Percentiles rank a stretch among this genome's conserved stretches.
phyloP scores from a whole-genome alignment of 2,888 invertebrate species.

The Hydroisotoma schaefferi region DNA sequence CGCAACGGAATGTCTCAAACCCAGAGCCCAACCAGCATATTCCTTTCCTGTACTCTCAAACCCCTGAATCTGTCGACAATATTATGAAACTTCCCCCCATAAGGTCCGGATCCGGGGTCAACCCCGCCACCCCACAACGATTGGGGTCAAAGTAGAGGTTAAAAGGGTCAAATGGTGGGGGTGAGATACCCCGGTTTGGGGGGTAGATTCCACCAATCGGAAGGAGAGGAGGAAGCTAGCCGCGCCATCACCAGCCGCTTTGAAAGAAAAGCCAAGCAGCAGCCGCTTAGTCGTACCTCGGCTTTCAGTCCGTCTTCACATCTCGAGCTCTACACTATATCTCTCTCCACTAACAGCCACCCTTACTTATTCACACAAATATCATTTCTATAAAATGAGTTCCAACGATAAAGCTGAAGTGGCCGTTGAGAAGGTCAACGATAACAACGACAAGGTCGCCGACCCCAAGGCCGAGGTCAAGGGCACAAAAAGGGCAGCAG shows the following conservation, averaged over 20 bases:
- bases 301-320: slow-evolving; percentile 21
- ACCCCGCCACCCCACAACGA: neutral
- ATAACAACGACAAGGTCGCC: slow-evolving; percentile 67
- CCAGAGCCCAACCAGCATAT: slow-evolving; percentile 38
- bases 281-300: slow-evolving; percentile 32
- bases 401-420: slow-evolving; percentile 74
- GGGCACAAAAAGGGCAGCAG: slow-evolving; percentile 82
- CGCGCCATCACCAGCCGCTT: slow-evolving; percentile 37
- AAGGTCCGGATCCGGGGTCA: neutral
- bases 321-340: slow-evolving; percentile 10
- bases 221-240: slow-evolving; percentile 23
- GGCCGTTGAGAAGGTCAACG: slow-evolving; percentile 73
- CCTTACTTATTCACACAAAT: neutral
- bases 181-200: neutral
- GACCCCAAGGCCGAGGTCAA: slow-evolving; percentile 78
- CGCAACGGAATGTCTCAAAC: slow-evolving; percentile 40
- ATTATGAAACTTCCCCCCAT: neutral
- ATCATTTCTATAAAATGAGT: slow-evolving; percentile 59
- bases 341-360: neutral
- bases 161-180: neutral
- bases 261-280: slow-evolving; percentile 40
- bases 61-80: slow-evolving; percentile 39
- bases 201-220: slow-evolving; percentile 23
- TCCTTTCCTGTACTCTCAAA: slow-evolving; percentile 46
- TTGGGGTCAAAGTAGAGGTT: neutral